Evolutionary conservation across 2,113 vertebrate species (phyloP), one percentile per base, ranked within the genome.

Genomic region (Arvicanthis niloticus): DNA sequence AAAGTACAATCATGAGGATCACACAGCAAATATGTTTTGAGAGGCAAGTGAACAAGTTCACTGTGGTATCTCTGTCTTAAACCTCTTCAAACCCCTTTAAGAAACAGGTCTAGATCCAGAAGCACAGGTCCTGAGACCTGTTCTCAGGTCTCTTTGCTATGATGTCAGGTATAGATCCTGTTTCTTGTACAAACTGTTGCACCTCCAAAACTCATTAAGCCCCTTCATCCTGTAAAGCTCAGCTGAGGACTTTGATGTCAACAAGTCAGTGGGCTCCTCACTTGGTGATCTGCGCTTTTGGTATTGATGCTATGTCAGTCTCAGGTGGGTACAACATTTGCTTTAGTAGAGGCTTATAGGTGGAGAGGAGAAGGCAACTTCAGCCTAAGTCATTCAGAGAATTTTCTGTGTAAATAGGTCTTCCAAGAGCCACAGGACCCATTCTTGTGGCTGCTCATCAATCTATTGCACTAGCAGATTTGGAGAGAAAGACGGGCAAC

Each of bases 371-470:
- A 58, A 87, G 82, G 48, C 67, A 29, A 56, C 3, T 40, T 76
- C 67, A 56, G 48, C 12, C 37, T 51, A 82, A 40, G 12, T 65
- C 70, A 31, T 91, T 75, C 45, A 78, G 48, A 87, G 68, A 12
- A 37, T 89, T 96, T 84, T 93, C 78, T 84, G 67, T 37, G 68
- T 91, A 95, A 91, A 77, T 73, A 42, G 73, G 34, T 89, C 56
- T 86, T 95, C 56, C 48, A 45, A 60, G 72, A 88, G 72, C 29
- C 34, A 92, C 3, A n/a, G 75, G 62, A 80, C 19, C 13, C 85
- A 75, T 77, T 40, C 48, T 89, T 48, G 87, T 75, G 26, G 45
- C 13, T 22, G 48, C 60, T 88, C 45, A 78, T 75, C 72, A 53
- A 88, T 77, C 24, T 87, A 78, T 42, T 82, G 56, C 1, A 2